Conservation (phyloP, 2,888 invertebrate species). For the Pachydiplax longipennis region DNA sequence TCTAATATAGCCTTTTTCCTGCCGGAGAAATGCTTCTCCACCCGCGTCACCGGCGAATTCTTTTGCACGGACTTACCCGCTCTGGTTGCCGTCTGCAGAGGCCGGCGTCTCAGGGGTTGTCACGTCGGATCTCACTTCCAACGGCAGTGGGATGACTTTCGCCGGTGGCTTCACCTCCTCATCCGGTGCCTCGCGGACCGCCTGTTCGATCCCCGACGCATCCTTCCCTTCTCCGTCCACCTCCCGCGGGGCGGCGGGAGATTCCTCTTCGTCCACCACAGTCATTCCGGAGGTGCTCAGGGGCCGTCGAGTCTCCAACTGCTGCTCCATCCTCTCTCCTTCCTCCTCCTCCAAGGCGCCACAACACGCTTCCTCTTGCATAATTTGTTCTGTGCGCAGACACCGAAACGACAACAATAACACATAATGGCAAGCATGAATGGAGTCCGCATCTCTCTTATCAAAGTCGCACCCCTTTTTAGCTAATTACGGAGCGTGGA, state of each 20-base stretch:
- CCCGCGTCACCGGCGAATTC: not conserved
- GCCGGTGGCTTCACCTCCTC: not conserved
- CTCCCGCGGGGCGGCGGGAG: not conserved
- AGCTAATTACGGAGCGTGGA: not conserved
- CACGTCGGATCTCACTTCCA: not conserved
- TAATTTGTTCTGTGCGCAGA: not conserved
- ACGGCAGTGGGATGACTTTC: not conserved
- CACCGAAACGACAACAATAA: constrained; percentile 38
- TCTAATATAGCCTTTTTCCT: not conserved
- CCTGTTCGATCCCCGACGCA: not conserved
- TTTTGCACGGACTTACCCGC: not conserved
- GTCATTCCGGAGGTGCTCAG: constrained; percentile 1
- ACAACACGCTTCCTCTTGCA: constrained; percentile 10
- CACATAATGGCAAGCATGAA: constrained; percentile 31
- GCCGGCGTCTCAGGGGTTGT: not conserved
- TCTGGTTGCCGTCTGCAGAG: not conserved
- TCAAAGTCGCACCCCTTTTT: not conserved
- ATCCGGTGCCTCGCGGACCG: not conserved
- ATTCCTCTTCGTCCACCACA: constrained; percentile 1
- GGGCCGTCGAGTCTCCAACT: not conserved
- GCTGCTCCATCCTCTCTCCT: not conserved
- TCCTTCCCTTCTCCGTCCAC: not conserved
- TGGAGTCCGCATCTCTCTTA: not conserved
- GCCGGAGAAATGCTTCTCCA: not conserved
- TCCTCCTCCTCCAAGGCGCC: not conserved